phyloP scores from a whole-genome alignment of 2,113 vertebrate species.

The Hypomesus transpacificus region DNA sequence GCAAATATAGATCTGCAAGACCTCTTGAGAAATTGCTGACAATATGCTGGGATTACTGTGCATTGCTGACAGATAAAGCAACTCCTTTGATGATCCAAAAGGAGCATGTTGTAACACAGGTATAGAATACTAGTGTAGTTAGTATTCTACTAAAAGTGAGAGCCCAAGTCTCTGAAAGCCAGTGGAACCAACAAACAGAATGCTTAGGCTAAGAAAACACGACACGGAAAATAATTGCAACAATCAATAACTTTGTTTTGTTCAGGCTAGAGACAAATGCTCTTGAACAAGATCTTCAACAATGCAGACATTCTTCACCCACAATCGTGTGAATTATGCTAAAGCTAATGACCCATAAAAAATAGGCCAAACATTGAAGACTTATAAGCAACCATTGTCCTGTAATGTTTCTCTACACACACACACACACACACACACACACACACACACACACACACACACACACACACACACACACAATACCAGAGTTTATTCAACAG shows the following conservation, averaged over 20 bases:
- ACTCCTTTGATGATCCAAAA: no score
- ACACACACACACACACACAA: background rate
- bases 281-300: background rate
- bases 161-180: no score
- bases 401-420: background rate
- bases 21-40: no score
- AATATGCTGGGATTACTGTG: no score
- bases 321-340: background rate
- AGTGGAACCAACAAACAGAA: no score
- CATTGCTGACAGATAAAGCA: no score
- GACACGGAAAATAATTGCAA: no score
- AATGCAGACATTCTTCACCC: background rate
- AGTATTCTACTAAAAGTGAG: no score
- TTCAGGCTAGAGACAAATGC: background rate
- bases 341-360: background rate
- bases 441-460: background rate
- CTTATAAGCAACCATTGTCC: background rate
- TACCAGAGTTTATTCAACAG: background rate
- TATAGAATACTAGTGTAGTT: no score
- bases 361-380: constrained; percentile 1
- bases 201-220: no score
- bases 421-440: background rate
- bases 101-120: no score
- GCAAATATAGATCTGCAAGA: no score
- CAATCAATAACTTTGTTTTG: background rate